phyloP scores from a whole-genome alignment of 2,113 vertebrate genomes.

The Corythornis vintsioides region DNA sequence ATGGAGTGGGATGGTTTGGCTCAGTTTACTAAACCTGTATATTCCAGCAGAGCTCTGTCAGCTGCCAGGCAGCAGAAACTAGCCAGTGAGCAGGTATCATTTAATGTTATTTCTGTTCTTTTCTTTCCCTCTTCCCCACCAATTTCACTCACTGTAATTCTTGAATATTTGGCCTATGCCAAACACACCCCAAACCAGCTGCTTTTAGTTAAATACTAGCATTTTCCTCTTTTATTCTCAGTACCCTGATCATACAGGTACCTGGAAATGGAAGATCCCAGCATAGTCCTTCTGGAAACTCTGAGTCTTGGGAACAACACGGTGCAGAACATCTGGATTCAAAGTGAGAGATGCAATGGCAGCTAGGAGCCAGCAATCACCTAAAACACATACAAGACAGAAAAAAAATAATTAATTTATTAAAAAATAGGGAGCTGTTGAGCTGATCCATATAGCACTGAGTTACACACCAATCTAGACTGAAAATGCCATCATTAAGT shows the following conservation, averaged over 20 bases:
- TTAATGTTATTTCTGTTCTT: neutral
- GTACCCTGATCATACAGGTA: neutral
- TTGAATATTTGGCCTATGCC: neutral
- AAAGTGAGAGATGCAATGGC: slow-evolving; percentile 80
- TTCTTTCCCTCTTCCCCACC: neutral
- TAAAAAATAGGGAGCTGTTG: neutral
- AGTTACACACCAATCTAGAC: rapidly evolving
- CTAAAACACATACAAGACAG: slow-evolving; percentile 32
- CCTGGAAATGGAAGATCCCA: slow-evolving; percentile 82
- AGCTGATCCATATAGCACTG: neutral
- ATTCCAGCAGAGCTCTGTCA: neutral
- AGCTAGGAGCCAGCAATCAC: slow-evolving; percentile 82
- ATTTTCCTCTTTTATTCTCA: neutral
- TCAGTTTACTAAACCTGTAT: neutral
- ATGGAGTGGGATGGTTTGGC: rapidly evolving
- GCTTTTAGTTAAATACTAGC: neutral
- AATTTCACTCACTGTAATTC: neutral
- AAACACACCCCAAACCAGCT: neutral
- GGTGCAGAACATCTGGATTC: slow-evolving; percentile 71
- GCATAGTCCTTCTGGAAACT: slow-evolving; percentile 75
- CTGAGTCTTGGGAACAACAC: slow-evolving; percentile 73
- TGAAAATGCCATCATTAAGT: neutral
- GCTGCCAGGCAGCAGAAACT: neutral
- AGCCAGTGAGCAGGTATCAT: neutral
- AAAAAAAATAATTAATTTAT: neutral